Conservation (phyloP, 2,888 invertebrate genomes). For the Brachypterus glaber region DNA sequence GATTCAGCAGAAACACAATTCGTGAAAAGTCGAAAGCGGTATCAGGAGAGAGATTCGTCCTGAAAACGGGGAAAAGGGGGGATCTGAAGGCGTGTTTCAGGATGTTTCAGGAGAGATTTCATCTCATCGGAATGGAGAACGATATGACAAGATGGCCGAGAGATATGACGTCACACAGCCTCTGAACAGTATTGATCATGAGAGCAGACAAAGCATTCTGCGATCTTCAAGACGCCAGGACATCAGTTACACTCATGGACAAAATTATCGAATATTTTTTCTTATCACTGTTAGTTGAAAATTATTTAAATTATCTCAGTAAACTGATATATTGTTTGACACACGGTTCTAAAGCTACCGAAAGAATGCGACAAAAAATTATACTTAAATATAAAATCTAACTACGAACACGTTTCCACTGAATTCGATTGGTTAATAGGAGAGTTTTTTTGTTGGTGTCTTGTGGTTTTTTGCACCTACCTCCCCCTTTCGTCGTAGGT, state of each 20-base stretch:
- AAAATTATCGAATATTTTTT: too few species aligned
- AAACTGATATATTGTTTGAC: too few species aligned
- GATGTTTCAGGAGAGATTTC: constrained; percentile 33
- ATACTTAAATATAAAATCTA: too few species aligned
- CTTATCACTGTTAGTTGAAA: too few species aligned
- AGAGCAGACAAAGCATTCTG: constrained; percentile 34
- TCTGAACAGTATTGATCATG: constrained; percentile 39
- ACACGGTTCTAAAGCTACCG: too few species aligned
- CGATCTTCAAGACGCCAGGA: constrained; percentile 22
- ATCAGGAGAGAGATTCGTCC: constrained; percentile 7
- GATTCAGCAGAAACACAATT: constrained; percentile 24
- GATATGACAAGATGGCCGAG: constrained; percentile 45
- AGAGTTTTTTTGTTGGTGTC: too few species aligned
- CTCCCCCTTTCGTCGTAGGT: too few species aligned
- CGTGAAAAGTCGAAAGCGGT: constrained; percentile 17
- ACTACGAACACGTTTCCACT: too few species aligned
- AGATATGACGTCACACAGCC: constrained; percentile 42
- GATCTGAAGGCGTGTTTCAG: constrained; percentile 31
- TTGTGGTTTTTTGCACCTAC: too few species aligned
- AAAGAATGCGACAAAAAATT: too few species aligned
- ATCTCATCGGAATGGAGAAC: constrained; percentile 39
- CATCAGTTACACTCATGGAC: constrained; percentile 7
- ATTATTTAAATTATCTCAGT: too few species aligned
- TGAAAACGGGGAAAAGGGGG: constrained; percentile 20
- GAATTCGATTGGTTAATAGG: too few species aligned